phyloP scores from a whole-genome alignment of 1,140 invertebrate species.

The Nebria ingens region DNA sequence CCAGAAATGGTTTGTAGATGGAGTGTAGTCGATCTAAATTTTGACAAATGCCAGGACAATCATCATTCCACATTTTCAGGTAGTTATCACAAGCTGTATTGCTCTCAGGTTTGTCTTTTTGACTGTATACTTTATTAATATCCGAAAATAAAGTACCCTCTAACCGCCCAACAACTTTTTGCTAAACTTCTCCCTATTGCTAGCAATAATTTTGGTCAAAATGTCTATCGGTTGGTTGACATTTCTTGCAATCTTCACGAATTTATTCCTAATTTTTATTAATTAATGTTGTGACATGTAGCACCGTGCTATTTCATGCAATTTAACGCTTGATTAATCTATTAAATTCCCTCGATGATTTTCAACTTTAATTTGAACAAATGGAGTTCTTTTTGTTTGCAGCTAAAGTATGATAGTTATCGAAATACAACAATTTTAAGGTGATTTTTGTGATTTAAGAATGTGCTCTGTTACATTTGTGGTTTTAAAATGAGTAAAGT shows the following conservation, averaged over 20 bases:
- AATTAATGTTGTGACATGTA: neutral
- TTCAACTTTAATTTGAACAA: neutral
- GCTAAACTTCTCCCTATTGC: no score
- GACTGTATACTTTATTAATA: neutral
- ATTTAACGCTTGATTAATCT: neutral
- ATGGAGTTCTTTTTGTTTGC: no score
- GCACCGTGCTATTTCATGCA: neutral
- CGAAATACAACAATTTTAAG: no score
- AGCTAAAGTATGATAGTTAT: no score
- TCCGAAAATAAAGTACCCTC: no score
- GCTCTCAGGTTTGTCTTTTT: slow-evolving; percentile 1
- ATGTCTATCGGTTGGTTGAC: neutral
- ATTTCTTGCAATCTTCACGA: neutral
- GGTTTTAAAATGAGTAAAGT: neutral
- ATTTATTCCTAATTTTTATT: neutral
- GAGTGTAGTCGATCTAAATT: neutral
- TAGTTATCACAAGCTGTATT: neutral
- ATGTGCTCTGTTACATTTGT: neutral
- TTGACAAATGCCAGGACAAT: slow-evolving; percentile 6
- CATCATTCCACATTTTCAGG: slow-evolving; percentile 9
- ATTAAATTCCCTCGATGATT: neutral
- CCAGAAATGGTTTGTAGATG: no score
- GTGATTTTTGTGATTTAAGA: no score
- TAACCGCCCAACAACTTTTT: no score
- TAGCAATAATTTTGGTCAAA: no score